These are phyloP conservation scores for Drosophila anceps DNA, from an alignment of 2,888 invertebrate genomes.

Conservation along the genomic window DNA sequence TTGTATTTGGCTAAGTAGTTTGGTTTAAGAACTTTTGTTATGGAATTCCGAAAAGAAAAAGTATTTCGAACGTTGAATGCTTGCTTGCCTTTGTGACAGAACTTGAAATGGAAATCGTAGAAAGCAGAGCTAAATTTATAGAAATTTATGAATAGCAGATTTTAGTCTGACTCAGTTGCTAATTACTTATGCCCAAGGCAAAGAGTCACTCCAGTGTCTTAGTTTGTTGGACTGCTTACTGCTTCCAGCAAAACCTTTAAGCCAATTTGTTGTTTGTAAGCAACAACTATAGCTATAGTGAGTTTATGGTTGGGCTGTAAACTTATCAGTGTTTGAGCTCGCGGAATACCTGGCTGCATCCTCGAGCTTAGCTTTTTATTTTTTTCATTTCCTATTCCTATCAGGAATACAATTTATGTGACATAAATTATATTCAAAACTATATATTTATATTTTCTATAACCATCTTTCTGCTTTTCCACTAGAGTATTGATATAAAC, in stretches of 20 bases:
- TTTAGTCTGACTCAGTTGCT: not conserved
- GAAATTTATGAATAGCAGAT: constrained; percentile 3
- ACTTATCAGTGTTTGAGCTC: no score
- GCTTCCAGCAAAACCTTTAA: no score
- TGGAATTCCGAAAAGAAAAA: constrained; percentile 3
- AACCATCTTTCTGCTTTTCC: no score
- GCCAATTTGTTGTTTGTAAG: no score
- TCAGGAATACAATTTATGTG: no score
- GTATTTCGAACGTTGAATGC: constrained; percentile 2
- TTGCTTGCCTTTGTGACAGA: not conserved
- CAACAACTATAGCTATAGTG: not conserved
- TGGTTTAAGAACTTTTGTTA: not conserved
- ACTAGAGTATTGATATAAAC: not conserved
- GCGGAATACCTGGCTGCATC: no score
- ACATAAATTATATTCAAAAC: no score
- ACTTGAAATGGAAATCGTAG: constrained; percentile 14
- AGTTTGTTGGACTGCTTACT: not conserved
- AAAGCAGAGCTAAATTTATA: not conserved
- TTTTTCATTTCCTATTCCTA: no score
- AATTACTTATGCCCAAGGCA: not conserved
- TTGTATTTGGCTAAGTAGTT: constrained; percentile 11
- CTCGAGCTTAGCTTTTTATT: no score
- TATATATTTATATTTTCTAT: no score
- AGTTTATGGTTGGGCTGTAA: not conserved
- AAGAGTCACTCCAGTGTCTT: not conserved